phyloP scores from a whole-genome alignment of 1,140 invertebrate species.

The Heliconius himera region DNA sequence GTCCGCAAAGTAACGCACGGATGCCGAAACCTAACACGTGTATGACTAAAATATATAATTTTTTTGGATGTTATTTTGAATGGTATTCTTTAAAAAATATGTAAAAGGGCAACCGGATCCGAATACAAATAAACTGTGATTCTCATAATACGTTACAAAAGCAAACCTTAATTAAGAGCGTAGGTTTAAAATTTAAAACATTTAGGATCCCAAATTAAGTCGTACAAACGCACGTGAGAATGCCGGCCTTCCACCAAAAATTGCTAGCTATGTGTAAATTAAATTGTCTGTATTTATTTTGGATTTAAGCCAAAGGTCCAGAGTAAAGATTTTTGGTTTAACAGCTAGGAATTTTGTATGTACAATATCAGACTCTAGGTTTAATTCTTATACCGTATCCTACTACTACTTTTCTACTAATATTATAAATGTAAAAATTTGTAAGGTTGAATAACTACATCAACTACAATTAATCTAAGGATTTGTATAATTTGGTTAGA shows the following conservation, averaged over 20 bases:
- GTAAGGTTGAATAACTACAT: too few species aligned
- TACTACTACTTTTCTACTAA: too few species aligned
- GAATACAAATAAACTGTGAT: not conserved
- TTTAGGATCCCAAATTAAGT: slow-evolving; percentile 7
- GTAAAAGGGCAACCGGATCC: not conserved
- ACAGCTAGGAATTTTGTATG: too few species aligned
- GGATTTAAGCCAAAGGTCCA: not conserved
- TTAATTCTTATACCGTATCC: too few species aligned
- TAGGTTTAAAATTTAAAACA: slow-evolving; percentile 4
- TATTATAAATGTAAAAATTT: too few species aligned
- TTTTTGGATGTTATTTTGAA: not conserved
- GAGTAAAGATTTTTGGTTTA: too few species aligned
- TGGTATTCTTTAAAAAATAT: not conserved
- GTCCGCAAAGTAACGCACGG: too few species aligned
- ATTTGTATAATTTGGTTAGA: too few species aligned
- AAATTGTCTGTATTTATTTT: not conserved
- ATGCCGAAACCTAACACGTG: too few species aligned
- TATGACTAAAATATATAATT: not conserved
- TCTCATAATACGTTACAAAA: not conserved
- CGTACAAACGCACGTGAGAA: not conserved
- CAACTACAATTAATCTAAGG: too few species aligned
- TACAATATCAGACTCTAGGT: too few species aligned
- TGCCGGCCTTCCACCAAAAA: not conserved
- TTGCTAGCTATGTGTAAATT: not conserved
- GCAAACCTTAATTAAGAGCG: not conserved